A percentile compares a stretch with the other conserved stretches of the same genome.
Conservation (phyloP, 2,113 vertebrate genomes). For the Trochalopteron elliotii region DNA sequence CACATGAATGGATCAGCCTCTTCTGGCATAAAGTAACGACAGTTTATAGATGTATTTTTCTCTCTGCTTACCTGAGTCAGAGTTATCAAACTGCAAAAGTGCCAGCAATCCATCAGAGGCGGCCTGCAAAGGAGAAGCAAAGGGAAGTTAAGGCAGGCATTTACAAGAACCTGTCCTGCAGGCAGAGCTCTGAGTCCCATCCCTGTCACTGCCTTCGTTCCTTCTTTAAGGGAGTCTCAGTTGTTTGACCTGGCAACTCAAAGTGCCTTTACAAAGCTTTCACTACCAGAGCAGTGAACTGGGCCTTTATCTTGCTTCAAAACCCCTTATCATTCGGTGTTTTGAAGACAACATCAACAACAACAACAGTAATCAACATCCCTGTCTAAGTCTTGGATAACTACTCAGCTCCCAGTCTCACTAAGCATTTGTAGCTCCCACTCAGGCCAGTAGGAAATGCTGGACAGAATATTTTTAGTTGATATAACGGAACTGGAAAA, state of each 20-base stretch:
- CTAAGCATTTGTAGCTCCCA: neutral
- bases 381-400: neutral
- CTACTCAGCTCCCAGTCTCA: neutral
- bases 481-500: neutral
- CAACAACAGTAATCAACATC: neutral
- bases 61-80: slow-evolving; percentile 42
- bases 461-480: neutral
- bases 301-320: neutral
- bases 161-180: neutral
- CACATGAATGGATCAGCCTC: neutral
- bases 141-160: neutral
- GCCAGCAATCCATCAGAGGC: neutral
- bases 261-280: neutral
- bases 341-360: too few relatives aligned
- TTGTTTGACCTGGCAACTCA: fast-evolving
- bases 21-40: fast-evolving
- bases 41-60: fast-evolving
- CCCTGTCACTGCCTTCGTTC: neutral
- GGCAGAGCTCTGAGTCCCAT: neutral
- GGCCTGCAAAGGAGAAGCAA: slow-evolving; percentile 25
- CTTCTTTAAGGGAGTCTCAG: neutral
- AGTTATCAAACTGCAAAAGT: slow-evolving; percentile 33
- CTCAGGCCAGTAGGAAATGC: neutral
- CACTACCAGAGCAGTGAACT: neutral
- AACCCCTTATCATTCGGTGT: neutral